Evolutionary conservation across 2,113 vertebrate genomes (phyloP).

Genomic region (Sphaerodactylus townsendi): DNA sequence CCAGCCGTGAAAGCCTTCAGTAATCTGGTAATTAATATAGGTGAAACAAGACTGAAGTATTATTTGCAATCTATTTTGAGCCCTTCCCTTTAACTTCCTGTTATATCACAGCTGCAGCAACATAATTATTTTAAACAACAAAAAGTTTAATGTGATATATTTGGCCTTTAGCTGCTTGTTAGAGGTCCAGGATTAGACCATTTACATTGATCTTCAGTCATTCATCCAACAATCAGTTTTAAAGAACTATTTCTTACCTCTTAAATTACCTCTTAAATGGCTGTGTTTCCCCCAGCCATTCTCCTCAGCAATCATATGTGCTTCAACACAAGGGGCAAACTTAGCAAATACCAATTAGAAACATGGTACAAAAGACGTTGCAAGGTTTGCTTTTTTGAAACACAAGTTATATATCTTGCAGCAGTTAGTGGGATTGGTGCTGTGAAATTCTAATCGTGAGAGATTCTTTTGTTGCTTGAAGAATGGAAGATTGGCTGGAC

Average conservation of each 20-base stretch:
- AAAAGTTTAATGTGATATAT: not conserved
- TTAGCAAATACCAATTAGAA: slow-evolving; percentile 25
- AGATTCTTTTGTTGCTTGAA: slow-evolving; percentile 41
- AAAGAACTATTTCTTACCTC: not conserved
- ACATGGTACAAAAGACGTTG: not conserved
- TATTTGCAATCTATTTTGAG: too few species aligned
- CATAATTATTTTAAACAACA: not conserved
- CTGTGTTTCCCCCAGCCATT: slow-evolving; percentile 19
- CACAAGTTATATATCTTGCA: slow-evolving; percentile 12
- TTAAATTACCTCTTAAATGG: not conserved
- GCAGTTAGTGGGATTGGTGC: slow-evolving; percentile 14
- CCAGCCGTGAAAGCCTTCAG: too few species aligned
- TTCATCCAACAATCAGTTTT: not conserved
- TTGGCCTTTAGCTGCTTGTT: not conserved
- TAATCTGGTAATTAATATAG: too few species aligned
- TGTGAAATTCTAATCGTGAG: slow-evolving; percentile 27
- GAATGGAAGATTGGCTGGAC: slow-evolving; percentile 46
- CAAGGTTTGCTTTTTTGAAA: not conserved
- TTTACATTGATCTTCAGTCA: not conserved
- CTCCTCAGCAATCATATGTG: slow-evolving; percentile 15
- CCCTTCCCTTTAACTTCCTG: too few species aligned
- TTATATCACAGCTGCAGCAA: not conserved
- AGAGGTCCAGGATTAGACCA: not conserved
- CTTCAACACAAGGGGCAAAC: slow-evolving; percentile 1
- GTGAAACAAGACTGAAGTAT: too few species aligned